phyloP scores from a whole-genome alignment of 2,797 vertebrate genomes.

The Tapera naevia region DNA sequence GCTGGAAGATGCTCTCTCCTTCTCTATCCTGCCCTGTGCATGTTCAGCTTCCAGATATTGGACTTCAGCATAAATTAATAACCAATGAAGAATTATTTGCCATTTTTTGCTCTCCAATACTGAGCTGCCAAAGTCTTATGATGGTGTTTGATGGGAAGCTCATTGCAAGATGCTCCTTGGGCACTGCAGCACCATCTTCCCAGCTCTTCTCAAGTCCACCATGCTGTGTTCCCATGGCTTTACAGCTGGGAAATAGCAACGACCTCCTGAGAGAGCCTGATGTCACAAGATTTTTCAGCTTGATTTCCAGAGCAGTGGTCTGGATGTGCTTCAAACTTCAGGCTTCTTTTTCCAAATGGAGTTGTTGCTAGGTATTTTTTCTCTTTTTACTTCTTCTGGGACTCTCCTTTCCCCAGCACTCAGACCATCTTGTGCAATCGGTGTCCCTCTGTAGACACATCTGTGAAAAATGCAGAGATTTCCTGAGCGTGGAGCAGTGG shows the following conservation, averaged over 20 bases:
- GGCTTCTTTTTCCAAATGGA: conserved; percentile 30
- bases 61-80: neutral
- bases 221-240: neutral
- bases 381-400: neutral
- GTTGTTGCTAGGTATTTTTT: neutral
- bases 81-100: neutral
- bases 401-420: neutral
- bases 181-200: neutral
- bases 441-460: neutral
- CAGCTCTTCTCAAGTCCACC: neutral
- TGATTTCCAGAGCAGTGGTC: conserved; percentile 56
- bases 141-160: neutral
- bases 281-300: conserved; percentile 57
- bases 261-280: neutral
- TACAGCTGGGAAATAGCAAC: conserved; percentile 46
- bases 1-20: neutral
- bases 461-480: conserved; percentile 44
- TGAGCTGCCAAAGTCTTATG: neutral
- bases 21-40: rapidly evolving
- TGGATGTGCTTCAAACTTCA: conserved; percentile 54
- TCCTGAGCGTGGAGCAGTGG: neutral
- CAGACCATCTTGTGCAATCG: conserved; percentile 11
- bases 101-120: neutral
- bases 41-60: neutral
- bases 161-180: neutral